Base-by-base conservation (phyloP, 2,113 vertebrate species). In the Trematocara unimaculatum region DNA sequence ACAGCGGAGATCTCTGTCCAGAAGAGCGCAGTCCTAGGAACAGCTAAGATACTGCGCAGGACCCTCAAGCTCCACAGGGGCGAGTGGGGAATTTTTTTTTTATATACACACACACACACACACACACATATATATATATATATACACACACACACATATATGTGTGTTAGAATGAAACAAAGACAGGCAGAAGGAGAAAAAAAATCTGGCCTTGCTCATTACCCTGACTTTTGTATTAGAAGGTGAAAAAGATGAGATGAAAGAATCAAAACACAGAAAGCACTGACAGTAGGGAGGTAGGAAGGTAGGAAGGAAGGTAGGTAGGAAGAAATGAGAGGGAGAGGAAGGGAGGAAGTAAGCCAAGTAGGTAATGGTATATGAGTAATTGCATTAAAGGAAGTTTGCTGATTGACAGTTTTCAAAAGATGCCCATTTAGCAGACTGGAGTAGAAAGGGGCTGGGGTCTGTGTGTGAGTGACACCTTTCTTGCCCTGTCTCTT, bases 381-480 rank as follows among this genome's bases (percentile, higher is more conserved):
- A 64, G 18, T 38, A 64, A 49, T 31, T 49, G 26, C 17, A 49
- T 77, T 51, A 87, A 86, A 56, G 1, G 31, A 77, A 18, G 70
- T 42, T 54, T 74, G 58, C 67, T 83, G 91, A 91, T 83, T 87
- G 90, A 90, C 87, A 91, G 26, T 85, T 13, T 88, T 84, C 54
- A 86, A 78, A 84, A 84, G 88, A 86, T 79, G 91, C 26, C 84
- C 91, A 92, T 91, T 95, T 94, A 93, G 91, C 91, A 47, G 91
- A 58, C 84, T 81, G 89, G 11, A 45, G 84, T 17, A 33, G 70
- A 35, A 23, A 74, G 8, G 15, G 64, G 84, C 60, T 55, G 12
- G 13, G 80, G 78, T 58, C 35, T 55, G 60, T n/a, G 70, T n/a
- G 79, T 92, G 91, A 95, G 82, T 89, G 92, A 95, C 93, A 90